phyloP scores from a whole-genome alignment of 2,113 vertebrate species.

The Rhizomys pruinosus region DNA sequence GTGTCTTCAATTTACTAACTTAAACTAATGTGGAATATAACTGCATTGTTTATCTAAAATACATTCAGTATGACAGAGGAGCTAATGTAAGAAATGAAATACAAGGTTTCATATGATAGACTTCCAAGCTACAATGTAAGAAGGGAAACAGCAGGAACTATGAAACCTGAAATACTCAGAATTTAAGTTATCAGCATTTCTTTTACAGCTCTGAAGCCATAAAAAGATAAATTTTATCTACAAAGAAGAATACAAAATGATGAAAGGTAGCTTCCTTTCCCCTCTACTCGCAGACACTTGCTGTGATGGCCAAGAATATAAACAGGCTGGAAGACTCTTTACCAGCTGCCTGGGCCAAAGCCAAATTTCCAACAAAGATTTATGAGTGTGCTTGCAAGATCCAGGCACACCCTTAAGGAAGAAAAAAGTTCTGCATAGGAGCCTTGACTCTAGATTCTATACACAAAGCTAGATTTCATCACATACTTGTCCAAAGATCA shows the following conservation, averaged over 20 bases:
- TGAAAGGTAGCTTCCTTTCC: background rate
- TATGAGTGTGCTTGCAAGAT: background rate
- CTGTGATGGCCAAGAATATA: background rate
- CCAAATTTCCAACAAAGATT: background rate
- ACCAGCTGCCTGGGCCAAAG: background rate
- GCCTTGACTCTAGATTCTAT: background rate
- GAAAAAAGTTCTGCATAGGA: background rate
- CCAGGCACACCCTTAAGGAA: background rate
- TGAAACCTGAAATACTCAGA: constrained; percentile 28
- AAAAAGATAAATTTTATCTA: constrained; percentile 40
- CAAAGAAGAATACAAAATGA: constrained; percentile 48
- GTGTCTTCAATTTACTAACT: constrained; percentile 38
- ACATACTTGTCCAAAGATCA: background rate
- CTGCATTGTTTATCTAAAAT: constrained; percentile 8
- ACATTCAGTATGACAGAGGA: background rate
- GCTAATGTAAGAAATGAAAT: constrained; percentile 20
- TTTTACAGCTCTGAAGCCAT: constrained; percentile 18
- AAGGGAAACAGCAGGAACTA: background rate
- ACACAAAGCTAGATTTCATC: background rate
- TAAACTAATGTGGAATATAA: constrained; percentile 14
- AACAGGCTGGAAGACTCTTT: background rate
- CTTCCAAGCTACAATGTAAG: constrained; percentile 21
- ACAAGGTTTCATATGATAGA: background rate
- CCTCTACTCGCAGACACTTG: background rate
- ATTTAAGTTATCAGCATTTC: constrained; percentile 48